Evolutionary conservation across 2,888 invertebrate species (phyloP), one percentile per base, ranked within the genome.

Genomic region (Boloria selene): DNA sequence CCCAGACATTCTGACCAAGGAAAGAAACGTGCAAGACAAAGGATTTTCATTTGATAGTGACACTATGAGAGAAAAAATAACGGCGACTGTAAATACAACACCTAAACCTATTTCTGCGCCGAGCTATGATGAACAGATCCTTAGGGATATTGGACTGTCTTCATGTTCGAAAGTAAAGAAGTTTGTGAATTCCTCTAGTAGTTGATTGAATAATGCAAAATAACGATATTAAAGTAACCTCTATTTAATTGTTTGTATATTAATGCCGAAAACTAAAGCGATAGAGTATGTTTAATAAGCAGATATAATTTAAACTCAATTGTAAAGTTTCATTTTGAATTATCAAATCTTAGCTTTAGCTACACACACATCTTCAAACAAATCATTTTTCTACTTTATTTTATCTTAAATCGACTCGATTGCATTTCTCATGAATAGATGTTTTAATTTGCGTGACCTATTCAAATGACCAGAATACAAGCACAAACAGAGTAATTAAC

Each of bases 161-260:
- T 70, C 72, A 26, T 78, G 75, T 66, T 75, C 76, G 38, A 79
- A 78, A 70, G 84, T 84, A 45, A 65, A 61, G 16, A 44, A 26
- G 0, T 2, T 31, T 59, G 49, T 31, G 4, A 22, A 14, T 56
- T 38, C 10, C 10, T 38, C 10, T 16, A 38, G 50, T 10, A 50
- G 16, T 13, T 50, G 17, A 50, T 16, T 2, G 31, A 38, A 13
- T 53, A 13, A 3, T 16, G 31, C 17, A 16, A 53, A 13, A 38
- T 38, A 31, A 38, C 31, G 31, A 13, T 2, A 38, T 38, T 54
- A 13, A 3, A 17, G 13, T 6, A 54, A 54, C 38, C 6, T 38
- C 5, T 38, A 0, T 38, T 4, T 31, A 16, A 16, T 7, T 17
- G 0, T 26, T 26, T 52, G 4, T 31, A 51, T 18, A 13, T 3